Base-by-base conservation (phyloP, 2,797 vertebrate genomes). In the Cottoperca gobio region DNA sequence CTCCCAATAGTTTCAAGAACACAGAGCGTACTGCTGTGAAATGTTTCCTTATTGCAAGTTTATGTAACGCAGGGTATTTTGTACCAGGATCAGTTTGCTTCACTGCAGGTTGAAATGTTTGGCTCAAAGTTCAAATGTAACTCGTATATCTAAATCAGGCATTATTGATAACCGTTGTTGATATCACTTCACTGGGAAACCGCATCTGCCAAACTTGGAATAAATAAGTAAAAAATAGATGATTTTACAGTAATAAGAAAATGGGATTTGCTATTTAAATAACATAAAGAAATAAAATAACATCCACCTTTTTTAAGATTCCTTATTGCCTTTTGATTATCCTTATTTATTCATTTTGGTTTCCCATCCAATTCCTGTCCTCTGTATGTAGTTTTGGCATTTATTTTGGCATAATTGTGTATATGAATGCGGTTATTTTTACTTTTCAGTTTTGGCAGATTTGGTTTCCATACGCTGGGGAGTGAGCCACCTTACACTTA, bases 401-500 rank as follows among this genome's bases (percentile, higher is more conserved):
- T 50, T 0, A 39, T 61, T 72, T 49, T 24, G 43, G 14, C 8
- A 26, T 31, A 14, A 16, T 63, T 66, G 39, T 64, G 21, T 39
- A 11, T 17, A n/a, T 53, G 24, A 26, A 19, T 66, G 3, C 13
- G 19, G 57, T 14, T 43, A 16, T 31, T 23, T 37, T 52, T 7
- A 14, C 1, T 21, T 11, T 54, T 13, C 21, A 17, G 0, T 78
- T 66, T 69, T 53, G 42, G 23, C 28, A 40, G 19, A 46, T 88
- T 42, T 82, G 67, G 24, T 81, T 81, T 77, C 13, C 35, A 57
- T 50, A 46, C 28, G 57, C 31, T 39, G 52, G 26, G 8, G 39
- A 49, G 55, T 37, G 71, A 70, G 28, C 39, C 73, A 65, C 37
- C 73, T 40, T 28, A 77, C 63, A 65, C 49, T 83, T 45, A 42